A percentile compares a stretch with the other conserved stretches of the same genome.
Conservation (phyloP, 2,888 invertebrate species). For the Cerastis rubricosa region DNA sequence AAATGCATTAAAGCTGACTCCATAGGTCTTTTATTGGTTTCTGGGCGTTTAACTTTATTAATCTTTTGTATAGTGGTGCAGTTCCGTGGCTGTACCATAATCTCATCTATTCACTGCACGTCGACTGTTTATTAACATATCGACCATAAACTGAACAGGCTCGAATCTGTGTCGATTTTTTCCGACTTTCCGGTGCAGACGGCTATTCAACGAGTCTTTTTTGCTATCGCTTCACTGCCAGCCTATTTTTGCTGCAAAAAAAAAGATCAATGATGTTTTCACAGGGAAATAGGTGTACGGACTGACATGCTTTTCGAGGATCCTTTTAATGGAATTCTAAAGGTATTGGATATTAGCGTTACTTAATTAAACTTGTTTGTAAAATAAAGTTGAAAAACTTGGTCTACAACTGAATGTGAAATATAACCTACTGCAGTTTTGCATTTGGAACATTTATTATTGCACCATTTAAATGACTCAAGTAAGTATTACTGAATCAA, state of each 20-base stretch:
- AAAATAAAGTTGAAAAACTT: neutral
- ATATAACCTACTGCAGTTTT: neutral
- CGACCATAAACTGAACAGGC: constrained; percentile 83
- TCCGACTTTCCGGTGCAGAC: constrained; percentile 81
- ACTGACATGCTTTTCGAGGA: constrained; percentile 57
- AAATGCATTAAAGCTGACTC: constrained; percentile 38
- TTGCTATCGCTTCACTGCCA: constrained; percentile 72
- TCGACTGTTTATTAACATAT: constrained; percentile 88
- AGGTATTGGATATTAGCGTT: constrained; percentile 36
- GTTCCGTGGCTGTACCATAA: constrained; percentile 69
- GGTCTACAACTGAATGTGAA: neutral
- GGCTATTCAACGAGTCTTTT: constrained; percentile 80
- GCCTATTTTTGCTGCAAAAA: constrained; percentile 70
- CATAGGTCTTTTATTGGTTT: constrained; percentile 52
- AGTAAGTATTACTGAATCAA: neutral
- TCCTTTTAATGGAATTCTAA: constrained; percentile 50
- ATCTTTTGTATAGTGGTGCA: constrained; percentile 64
- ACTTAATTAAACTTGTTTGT: constrained; percentile 2
- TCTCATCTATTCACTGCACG: constrained; percentile 85
- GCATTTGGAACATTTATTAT: neutral
- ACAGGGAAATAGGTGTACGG: constrained; percentile 65
- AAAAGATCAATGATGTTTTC: constrained; percentile 70
- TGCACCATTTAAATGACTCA: neutral
- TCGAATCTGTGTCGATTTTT: constrained; percentile 83
- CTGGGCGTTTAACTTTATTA: constrained; percentile 66